Conservation (phyloP, 2,797 vertebrate species). For the Nothura maculosa region DNA sequence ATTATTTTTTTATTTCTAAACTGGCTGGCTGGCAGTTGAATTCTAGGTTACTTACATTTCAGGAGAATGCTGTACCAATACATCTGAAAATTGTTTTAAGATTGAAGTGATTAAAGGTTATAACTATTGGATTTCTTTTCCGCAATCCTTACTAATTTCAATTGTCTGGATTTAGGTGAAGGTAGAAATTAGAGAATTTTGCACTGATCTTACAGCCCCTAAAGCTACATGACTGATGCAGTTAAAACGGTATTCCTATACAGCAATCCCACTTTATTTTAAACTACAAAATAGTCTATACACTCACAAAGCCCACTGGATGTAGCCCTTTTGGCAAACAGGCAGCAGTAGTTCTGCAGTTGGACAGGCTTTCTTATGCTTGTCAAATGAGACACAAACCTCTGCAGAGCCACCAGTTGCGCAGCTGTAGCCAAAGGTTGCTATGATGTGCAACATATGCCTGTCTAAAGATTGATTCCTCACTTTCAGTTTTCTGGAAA, state of each 20-base stretch:
- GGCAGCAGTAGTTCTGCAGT: background rate
- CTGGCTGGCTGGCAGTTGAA: background rate
- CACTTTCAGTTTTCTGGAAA: constrained; percentile 34
- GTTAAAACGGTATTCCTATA: background rate
- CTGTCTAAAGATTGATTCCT: constrained; percentile 34
- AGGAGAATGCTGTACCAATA: background rate
- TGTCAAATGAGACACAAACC: constrained; percentile 6
- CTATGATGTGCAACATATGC: background rate
- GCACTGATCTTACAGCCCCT: background rate
- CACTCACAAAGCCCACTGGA: background rate
- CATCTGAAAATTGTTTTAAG: constrained; percentile 35
- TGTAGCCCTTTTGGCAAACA: background rate
- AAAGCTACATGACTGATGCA: background rate
- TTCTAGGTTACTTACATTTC: background rate
- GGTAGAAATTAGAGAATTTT: background rate
- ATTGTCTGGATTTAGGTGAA: background rate
- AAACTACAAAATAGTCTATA: background rate
- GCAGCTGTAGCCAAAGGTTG: background rate
- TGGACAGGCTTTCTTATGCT: background rate
- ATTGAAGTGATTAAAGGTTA: constrained; percentile 4
- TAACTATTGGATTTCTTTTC: constrained; percentile 36
- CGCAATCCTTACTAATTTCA: constrained; percentile 4
- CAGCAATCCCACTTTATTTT: background rate
- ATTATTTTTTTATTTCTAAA: background rate
- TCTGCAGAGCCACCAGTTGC: background rate